Evolutionary conservation across 1,140 invertebrate species (phyloP).

Genomic region (Drosophila navojoa): DNA sequence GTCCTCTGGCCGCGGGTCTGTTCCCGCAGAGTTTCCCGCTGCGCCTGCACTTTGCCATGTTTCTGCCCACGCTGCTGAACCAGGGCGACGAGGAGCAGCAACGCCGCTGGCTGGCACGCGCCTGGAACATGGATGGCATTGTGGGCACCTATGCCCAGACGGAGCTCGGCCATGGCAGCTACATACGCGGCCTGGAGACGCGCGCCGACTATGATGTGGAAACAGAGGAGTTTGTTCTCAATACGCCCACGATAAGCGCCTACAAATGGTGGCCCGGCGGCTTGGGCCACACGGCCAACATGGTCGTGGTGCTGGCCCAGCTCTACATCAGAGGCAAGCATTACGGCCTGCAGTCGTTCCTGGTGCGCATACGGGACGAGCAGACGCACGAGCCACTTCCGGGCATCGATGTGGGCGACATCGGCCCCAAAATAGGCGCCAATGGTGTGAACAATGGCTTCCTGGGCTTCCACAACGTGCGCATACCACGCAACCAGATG

Average conservation of each 20-base stretch:
- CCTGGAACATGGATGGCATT: slow-evolving; percentile 90
- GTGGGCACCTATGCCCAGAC: slow-evolving; percentile 98
- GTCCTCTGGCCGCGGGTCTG: slow-evolving; percentile 89
- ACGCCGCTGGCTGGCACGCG: slow-evolving; percentile 91
- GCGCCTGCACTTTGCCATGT: slow-evolving; percentile 95
- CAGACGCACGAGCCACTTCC: slow-evolving; percentile 93
- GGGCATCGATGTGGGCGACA: slow-evolving; percentile 96
- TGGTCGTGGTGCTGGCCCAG: slow-evolving; percentile 95
- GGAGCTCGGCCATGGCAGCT: slow-evolving; percentile 97
- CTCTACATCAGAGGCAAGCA: slow-evolving; percentile 92
- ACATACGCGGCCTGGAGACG: slow-evolving; percentile 95
- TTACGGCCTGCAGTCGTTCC: slow-evolving; percentile 95
- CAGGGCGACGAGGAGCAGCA: slow-evolving; percentile 94
- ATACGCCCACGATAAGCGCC: slow-evolving; percentile 93
- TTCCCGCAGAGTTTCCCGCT: slow-evolving; percentile 91
- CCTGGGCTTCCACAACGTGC: slow-evolving; percentile 91
- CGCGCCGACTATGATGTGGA: slow-evolving; percentile 94
- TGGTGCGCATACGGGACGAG: slow-evolving; percentile 94
- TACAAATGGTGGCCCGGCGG: slow-evolving; percentile 93
- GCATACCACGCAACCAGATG: slow-evolving; percentile 95
- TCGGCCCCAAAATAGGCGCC: slow-evolving; percentile 95
- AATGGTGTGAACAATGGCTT: slow-evolving; percentile 96
- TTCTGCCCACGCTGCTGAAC: slow-evolving; percentile 93
- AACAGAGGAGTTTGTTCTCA: slow-evolving; percentile 93
- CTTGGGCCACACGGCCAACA: slow-evolving; percentile 96